phyloP scores from a whole-genome alignment of 92 coral and sea anemone genomes.

The Parazoanthus darwini region DNA sequence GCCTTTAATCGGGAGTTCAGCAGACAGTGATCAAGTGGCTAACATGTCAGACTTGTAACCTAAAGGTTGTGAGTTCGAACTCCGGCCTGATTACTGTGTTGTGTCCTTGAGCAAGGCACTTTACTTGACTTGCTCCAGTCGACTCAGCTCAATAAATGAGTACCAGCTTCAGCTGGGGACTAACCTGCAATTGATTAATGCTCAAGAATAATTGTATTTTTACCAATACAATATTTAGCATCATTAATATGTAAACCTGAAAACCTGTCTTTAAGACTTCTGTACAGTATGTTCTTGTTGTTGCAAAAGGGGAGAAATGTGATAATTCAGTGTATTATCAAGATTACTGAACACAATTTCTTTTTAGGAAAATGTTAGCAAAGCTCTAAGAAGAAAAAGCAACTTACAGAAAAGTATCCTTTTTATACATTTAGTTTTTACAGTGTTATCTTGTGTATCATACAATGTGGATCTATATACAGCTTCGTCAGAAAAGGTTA shows the following conservation, averaged over 20 bases:
- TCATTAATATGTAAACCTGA: not conserved
- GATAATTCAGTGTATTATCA: not conserved
- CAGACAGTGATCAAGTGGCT: too few relatives aligned
- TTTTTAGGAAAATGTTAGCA: slow-evolving; percentile 67
- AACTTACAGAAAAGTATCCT: slow-evolving; percentile 93
- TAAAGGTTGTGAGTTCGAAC: too few relatives aligned
- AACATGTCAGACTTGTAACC: too few relatives aligned
- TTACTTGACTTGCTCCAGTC: too few relatives aligned
- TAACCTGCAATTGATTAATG: too few relatives aligned
- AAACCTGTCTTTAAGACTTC: not conserved
- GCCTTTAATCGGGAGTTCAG: too few relatives aligned
- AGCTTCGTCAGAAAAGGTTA: not conserved
- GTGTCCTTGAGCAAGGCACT: too few relatives aligned
- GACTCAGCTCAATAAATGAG: too few relatives aligned
- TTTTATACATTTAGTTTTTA: not conserved
- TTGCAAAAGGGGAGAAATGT: not conserved
- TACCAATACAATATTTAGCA: not conserved
- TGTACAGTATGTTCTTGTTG: not conserved
- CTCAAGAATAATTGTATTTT: too few relatives aligned
- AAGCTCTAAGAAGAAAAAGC: slow-evolving; percentile 69
- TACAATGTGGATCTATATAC: not conserved
- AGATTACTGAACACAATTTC: not conserved
- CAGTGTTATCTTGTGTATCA: not conserved
- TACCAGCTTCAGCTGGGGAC: too few relatives aligned
- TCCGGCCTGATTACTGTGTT: too few relatives aligned